A percentile compares a stretch with the other conserved stretches of the same genome.
Conservation (phyloP, 1,140 invertebrate species). For the Papilio polytes region DNA sequence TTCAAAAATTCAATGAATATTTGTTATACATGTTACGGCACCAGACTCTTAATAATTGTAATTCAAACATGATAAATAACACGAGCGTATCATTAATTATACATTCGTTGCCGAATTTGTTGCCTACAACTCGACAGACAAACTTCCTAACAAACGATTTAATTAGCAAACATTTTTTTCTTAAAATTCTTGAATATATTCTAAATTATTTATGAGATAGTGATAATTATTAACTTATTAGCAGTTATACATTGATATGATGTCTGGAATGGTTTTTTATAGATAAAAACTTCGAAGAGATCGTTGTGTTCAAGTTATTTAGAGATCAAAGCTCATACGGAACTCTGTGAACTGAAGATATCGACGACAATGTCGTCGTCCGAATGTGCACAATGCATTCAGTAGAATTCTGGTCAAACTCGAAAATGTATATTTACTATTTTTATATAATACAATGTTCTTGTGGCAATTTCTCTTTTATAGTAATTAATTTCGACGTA, state of each 20-base stretch:
- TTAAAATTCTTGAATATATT: neutral
- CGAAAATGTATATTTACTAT: too few relatives aligned
- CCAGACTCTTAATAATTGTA: conserved; percentile 1
- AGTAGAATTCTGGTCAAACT: too few relatives aligned
- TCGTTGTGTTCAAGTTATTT: neutral
- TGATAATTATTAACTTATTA: neutral
- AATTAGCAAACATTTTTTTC: conserved; percentile 22
- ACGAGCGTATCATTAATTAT: conserved; percentile 20
- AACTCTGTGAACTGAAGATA: too few relatives aligned
- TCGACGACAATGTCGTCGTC: too few relatives aligned
- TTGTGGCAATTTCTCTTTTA: too few relatives aligned
- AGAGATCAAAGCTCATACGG: too few relatives aligned
- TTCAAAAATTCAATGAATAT: neutral
- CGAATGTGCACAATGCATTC: too few relatives aligned
- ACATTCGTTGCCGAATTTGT: conserved; percentile 2
- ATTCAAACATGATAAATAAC: conserved; percentile 24
- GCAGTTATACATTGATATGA: neutral
- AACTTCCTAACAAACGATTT: conserved; percentile 17
- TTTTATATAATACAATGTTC: too few relatives aligned
- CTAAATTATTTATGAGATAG: neutral
- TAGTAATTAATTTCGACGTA: too few relatives aligned
- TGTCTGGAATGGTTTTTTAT: conserved; percentile 1
- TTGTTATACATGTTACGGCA: neutral
- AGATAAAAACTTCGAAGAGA: neutral
- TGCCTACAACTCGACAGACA: neutral